phyloP scores from a whole-genome alignment of 2,113 vertebrate species.

The Odobenus rosmarus region DNA sequence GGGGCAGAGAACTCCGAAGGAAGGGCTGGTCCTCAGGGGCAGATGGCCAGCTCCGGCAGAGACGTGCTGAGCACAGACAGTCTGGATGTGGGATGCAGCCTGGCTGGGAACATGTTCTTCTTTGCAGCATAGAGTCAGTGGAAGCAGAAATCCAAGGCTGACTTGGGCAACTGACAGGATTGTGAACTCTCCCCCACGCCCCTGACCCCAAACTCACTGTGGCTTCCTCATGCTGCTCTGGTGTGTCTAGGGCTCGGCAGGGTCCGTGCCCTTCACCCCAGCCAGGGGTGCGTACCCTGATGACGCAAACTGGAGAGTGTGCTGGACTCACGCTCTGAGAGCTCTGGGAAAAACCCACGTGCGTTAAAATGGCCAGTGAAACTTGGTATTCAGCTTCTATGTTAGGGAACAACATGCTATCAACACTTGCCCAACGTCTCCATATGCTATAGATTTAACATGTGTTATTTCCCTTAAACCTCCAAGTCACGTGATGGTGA shows the following conservation, averaged over 20 bases:
- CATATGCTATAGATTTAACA: neutral
- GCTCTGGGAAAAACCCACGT: neutral
- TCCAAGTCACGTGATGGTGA: neutral
- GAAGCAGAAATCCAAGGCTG: neutral
- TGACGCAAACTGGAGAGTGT: neutral
- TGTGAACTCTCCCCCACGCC: neutral
- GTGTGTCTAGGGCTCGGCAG: too few relatives aligned
- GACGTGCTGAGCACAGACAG: fast-evolving
- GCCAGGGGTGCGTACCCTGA: fast-evolving
- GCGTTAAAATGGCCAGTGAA: neutral
- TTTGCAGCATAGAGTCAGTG: neutral
- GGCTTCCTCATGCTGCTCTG: neutral
- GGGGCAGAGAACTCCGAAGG: too few relatives aligned
- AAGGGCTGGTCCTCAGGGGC: neutral
- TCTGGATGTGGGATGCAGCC: neutral
- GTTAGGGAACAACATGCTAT: neutral
- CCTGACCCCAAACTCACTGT: neutral
- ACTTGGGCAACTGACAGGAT: neutral
- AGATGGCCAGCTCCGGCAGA: fast-evolving
- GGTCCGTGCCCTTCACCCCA: neutral
- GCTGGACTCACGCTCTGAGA: too few relatives aligned
- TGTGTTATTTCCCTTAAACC: neutral
- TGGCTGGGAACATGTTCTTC: neutral
- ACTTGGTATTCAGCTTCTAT: neutral
- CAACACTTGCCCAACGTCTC: neutral